A percentile compares a stretch with the other conserved stretches of the same genome.
Conservation (phyloP, 1,140 invertebrate species). For the Eciton burchellii region DNA sequence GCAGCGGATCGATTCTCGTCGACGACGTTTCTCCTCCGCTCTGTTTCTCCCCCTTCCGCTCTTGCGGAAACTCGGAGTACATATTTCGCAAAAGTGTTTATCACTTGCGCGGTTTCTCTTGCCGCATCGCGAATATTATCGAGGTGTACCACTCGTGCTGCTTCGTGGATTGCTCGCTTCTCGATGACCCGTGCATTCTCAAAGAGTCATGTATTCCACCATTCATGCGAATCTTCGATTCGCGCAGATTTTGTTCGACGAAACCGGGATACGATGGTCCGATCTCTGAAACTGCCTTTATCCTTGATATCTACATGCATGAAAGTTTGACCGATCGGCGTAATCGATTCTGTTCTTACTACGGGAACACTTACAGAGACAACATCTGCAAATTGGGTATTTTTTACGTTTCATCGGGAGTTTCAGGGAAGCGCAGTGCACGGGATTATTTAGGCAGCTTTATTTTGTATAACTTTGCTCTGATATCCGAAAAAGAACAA, state of each 20-base stretch:
- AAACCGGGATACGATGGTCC: not conserved
- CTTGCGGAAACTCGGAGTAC: slow-evolving; percentile 46
- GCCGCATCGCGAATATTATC: slow-evolving; percentile 37
- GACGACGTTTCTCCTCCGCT: not conserved
- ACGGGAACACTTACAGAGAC: not conserved
- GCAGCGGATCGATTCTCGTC: slow-evolving; percentile 65
- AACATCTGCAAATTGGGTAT: slow-evolving; percentile 15
- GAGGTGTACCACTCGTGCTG: slow-evolving; percentile 25
- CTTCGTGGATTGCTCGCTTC: slow-evolving; percentile 7
- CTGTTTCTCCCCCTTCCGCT: not conserved
- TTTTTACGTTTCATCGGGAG: not conserved
- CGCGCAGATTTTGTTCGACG: not conserved
- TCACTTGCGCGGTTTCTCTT: slow-evolving; percentile 31
- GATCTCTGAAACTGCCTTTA: not conserved
- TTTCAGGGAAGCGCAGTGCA: not conserved
- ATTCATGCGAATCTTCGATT: not conserved
- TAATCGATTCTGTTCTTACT: not conserved
- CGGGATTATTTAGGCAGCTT: not conserved
- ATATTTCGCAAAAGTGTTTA: slow-evolving; percentile 46
- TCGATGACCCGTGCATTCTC: not conserved
- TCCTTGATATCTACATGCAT: not conserved
- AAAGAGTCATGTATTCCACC: no score
- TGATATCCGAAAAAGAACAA: not conserved
- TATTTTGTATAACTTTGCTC: not conserved
- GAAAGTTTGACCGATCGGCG: not conserved